Evolutionary conservation across 2,888 invertebrate genomes (phyloP).

Genomic region (Spilosoma lubricipeda): DNA sequence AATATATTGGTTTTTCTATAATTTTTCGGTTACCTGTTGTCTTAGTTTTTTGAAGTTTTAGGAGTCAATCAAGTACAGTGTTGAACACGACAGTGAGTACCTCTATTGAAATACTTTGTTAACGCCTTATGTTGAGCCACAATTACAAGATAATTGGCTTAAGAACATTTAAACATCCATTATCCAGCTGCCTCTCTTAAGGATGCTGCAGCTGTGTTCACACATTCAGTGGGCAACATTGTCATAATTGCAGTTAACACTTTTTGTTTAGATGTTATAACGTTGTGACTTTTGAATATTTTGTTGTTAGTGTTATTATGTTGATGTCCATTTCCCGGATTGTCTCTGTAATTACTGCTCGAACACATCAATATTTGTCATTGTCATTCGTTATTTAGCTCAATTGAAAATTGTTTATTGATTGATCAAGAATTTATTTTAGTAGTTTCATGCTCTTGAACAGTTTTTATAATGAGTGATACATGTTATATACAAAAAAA

Average conservation of each 20-base stretch:
- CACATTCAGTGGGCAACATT: neutral
- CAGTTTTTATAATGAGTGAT: no score
- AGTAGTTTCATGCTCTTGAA: no score
- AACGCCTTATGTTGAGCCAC: neutral
- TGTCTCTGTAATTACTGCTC: neutral
- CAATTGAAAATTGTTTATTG: no score
- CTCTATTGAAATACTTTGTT: neutral
- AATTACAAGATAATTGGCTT: neutral
- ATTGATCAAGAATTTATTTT: no score
- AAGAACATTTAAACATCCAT: neutral
- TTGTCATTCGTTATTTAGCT: no score
- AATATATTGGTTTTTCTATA: slow-evolving; percentile 35
- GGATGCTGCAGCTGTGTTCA: neutral
- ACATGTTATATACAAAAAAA: no score
- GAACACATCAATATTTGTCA: no score
- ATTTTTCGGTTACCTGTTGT: neutral
- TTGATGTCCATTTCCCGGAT: neutral
- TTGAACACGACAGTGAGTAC: neutral
- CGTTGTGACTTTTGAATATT: no score
- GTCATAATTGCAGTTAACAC: neutral
- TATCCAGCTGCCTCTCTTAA: neutral
- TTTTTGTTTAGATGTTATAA: neutral
- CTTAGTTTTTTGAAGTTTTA: neutral
- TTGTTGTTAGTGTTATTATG: neutral
- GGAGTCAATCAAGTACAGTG: neutral